These are phyloP conservation scores for Hipposideros larvatus DNA, from an alignment of 2,797 vertebrate species.

Conservation along the genomic window DNA sequence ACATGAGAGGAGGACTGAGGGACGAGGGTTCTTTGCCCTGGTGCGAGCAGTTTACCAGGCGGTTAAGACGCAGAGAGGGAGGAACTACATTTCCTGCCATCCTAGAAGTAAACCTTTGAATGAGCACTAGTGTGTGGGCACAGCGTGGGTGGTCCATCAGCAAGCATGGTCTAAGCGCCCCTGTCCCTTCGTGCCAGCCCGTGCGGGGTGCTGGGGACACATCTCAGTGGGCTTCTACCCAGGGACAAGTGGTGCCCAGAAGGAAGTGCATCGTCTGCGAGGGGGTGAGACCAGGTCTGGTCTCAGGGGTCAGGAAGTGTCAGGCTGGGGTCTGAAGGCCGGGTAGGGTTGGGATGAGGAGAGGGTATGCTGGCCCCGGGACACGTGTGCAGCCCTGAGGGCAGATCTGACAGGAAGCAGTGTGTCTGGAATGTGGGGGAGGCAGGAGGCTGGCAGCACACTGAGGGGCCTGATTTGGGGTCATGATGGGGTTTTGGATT, in stretches of 20 bases:
- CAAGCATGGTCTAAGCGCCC: neutral
- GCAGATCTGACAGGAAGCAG: neutral
- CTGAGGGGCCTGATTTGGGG: neutral
- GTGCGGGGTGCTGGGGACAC: neutral
- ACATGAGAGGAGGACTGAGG: neutral
- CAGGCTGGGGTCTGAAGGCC: neutral
- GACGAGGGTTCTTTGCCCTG: neutral
- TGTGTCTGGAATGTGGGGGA: neutral
- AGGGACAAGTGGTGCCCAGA: neutral
- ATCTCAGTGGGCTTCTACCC: neutral
- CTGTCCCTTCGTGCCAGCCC: neutral
- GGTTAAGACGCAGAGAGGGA: neutral
- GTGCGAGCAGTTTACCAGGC: neutral
- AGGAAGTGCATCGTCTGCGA: neutral
- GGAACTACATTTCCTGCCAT: neutral
- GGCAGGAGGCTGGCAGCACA: fast-evolving
- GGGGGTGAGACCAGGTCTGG: neutral
- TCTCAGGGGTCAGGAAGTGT: neutral
- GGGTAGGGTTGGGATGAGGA: neutral
- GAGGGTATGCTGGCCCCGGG: neutral
- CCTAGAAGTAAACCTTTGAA: neutral
- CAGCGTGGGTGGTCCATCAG: fast-evolving
- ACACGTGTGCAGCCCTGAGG: neutral
- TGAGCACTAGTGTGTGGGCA: fast-evolving
- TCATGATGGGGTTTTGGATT: neutral